Evolutionary conservation across 2,797 vertebrate species (phyloP).

Genomic region (Tachyglossus aculeatus): DNA sequence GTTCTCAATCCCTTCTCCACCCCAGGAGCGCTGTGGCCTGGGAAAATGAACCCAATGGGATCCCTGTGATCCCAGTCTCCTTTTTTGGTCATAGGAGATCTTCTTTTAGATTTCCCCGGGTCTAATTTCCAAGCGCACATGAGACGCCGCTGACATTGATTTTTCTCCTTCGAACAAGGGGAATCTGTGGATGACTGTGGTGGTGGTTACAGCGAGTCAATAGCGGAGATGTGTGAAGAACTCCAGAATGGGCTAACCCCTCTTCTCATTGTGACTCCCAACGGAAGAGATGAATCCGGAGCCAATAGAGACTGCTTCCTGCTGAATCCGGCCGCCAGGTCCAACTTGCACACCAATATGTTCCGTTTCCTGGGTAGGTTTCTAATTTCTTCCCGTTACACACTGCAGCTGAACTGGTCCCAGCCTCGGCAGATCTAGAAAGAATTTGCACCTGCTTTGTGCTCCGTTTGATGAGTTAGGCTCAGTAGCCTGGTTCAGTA

Average conservation of each 20-base stretch:
- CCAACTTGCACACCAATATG: slow-evolving; percentile 94
- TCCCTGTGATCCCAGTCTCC: too few species aligned
- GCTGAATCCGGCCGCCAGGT: slow-evolving; percentile 91
- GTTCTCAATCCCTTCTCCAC: too few species aligned
- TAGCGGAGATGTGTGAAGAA: slow-evolving; percentile 98
- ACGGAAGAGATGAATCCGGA: slow-evolving; percentile 95
- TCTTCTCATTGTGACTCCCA: slow-evolving; percentile 95
- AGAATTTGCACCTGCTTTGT: too few species aligned
- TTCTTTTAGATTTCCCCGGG: too few species aligned
- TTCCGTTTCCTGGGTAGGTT: slow-evolving; percentile 95
- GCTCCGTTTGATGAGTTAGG: too few species aligned
- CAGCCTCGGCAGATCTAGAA: not conserved
- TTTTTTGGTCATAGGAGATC: too few species aligned
- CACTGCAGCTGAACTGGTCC: too few species aligned
- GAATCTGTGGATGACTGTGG: slow-evolving; percentile 98
- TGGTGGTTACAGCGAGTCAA: slow-evolving; percentile 97
- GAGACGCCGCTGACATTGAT: not conserved
- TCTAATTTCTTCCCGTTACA: too few species aligned
- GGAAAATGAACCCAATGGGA: too few species aligned
- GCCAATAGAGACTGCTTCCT: slow-evolving; percentile 98
- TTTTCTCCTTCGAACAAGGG: slow-evolving; percentile 76
- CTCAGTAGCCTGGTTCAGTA: too few species aligned
- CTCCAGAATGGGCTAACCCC: slow-evolving; percentile 97
- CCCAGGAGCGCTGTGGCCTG: too few species aligned
- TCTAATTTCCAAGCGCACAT: too few species aligned